These are phyloP conservation scores for Machaerirhynchus nigripectus DNA, from an alignment of 2,113 vertebrate species.

Conservation along the genomic window DNA sequence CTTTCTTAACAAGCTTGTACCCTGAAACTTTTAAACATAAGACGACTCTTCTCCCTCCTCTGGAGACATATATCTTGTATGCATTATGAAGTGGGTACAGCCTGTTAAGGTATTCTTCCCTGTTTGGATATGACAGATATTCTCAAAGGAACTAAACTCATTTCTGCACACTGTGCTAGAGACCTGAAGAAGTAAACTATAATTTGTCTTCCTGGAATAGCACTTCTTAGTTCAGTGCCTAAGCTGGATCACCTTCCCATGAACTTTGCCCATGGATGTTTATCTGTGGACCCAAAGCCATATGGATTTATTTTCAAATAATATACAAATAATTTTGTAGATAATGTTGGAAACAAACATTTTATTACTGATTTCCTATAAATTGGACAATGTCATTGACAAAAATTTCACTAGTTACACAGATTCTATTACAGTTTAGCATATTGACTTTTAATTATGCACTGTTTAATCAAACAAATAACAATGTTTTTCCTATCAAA, in stretches of 20 bases:
- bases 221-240: slow-evolving; percentile 44
- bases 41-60: neutral
- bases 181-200: slow-evolving; percentile 68
- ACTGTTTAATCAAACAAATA: slow-evolving; percentile 72
- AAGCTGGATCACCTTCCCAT: slow-evolving; percentile 74
- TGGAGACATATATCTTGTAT: slow-evolving; percentile 37
- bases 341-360: slow-evolving; percentile 64
- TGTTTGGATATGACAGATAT: slow-evolving; percentile 77
- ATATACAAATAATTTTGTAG: slow-evolving; percentile 61
- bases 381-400: slow-evolving; percentile 54
- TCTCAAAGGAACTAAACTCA: slow-evolving; percentile 80
- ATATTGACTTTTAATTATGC: slow-evolving; percentile 78
- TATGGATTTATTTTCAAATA: slow-evolving; percentile 65
- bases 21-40: slow-evolving; percentile 27
- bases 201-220: slow-evolving; percentile 72
- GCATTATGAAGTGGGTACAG: slow-evolving; percentile 60
- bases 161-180: slow-evolving; percentile 76
- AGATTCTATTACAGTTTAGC: slow-evolving; percentile 53
- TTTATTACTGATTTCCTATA: slow-evolving; percentile 64
- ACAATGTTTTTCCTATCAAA: slow-evolving; percentile 43
- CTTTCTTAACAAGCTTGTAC: slow-evolving; percentile 18
- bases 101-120: slow-evolving; percentile 67
- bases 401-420: slow-evolving; percentile 44
- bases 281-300: slow-evolving; percentile 62
- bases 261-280: slow-evolving; percentile 76